Evolutionary conservation across 2,888 invertebrate species (phyloP).

Genomic region (Pinctada fucata): DNA sequence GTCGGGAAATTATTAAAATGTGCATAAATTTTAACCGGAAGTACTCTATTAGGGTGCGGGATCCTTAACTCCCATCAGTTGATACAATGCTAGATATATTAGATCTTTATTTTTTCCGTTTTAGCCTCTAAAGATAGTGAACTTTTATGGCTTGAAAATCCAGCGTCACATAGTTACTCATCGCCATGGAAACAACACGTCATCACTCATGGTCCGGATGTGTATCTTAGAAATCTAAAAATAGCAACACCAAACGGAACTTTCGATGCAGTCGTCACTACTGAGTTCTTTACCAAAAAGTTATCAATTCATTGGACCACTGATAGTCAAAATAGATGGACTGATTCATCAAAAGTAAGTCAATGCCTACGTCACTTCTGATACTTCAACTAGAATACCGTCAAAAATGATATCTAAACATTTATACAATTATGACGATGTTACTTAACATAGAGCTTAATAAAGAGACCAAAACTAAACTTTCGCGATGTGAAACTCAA

Average conservation of each 20-base stretch:
- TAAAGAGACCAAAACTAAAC: no score
- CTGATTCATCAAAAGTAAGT: slow-evolving; percentile 46
- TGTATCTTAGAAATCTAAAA: slow-evolving; percentile 46
- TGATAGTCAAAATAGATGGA: slow-evolving; percentile 49
- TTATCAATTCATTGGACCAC: slow-evolving; percentile 62
- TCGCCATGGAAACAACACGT: slow-evolving; percentile 57
- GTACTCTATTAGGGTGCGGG: no score
- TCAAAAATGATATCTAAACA: no score
- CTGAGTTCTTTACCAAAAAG: slow-evolving; percentile 59
- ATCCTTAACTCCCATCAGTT: no score
- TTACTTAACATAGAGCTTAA: no score
- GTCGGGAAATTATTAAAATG: no score
- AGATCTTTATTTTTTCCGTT: neutral
- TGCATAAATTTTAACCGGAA: no score
- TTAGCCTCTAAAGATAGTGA: slow-evolving; percentile 46
- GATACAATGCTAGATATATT: no score
- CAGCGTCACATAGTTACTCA: slow-evolving; percentile 39
- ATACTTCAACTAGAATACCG: no score
- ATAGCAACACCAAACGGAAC: slow-evolving; percentile 47
- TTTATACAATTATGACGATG: no score
- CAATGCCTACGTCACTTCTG: no score
- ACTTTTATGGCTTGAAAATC: slow-evolving; percentile 63
- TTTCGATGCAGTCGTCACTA: slow-evolving; percentile 52
- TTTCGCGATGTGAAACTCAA: no score
- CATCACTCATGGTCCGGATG: slow-evolving; percentile 56